These are phyloP conservation scores for Tupiocoris notatus DNA, from an alignment of 2,888 invertebrate genomes.

Conservation along the genomic window DNA sequence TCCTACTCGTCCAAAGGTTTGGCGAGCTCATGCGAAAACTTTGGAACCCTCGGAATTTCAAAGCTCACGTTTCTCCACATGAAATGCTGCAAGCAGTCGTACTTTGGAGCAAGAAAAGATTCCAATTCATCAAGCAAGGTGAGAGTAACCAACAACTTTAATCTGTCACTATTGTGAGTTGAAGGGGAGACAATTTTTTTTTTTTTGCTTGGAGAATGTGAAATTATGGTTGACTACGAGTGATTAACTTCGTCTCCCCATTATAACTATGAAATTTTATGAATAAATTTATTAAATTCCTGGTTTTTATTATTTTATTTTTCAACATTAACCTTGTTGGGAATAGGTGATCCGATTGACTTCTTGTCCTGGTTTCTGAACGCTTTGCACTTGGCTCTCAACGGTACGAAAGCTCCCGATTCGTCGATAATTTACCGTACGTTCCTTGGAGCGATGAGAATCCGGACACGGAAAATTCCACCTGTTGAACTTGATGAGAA, in stretches of 20 bases:
- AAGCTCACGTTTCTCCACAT: constrained; percentile 98
- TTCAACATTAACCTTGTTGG: constrained; percentile 49
- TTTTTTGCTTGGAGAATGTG: no score
- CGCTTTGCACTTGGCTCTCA: constrained; percentile 88
- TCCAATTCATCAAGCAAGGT: constrained; percentile 98
- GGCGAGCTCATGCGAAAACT: constrained; percentile 95
- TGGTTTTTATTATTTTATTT: no score
- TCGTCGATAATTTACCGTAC: constrained; percentile 94
- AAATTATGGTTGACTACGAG: no score
- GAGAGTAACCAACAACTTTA: no score
- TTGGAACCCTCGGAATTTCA: constrained; percentile 99
- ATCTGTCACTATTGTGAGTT: no score
- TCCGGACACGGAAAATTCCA: constrained; percentile 87
- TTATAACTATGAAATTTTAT: no score
- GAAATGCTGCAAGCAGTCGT: constrained; percentile 99
- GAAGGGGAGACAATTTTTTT: no score
- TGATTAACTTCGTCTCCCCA: no score
- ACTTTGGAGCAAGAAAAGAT: constrained; percentile 92
- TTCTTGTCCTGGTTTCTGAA: constrained; percentile 98
- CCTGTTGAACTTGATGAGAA: constrained; percentile 88
- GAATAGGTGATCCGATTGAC: constrained; percentile 97
- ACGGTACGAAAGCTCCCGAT: constrained; percentile 82
- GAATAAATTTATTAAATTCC: no score
- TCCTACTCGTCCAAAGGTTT: constrained; percentile 85
- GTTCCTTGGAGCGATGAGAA: constrained; percentile 88